Base-by-base conservation (phyloP, 2,797 vertebrate species). In the Periparus ater region DNA sequence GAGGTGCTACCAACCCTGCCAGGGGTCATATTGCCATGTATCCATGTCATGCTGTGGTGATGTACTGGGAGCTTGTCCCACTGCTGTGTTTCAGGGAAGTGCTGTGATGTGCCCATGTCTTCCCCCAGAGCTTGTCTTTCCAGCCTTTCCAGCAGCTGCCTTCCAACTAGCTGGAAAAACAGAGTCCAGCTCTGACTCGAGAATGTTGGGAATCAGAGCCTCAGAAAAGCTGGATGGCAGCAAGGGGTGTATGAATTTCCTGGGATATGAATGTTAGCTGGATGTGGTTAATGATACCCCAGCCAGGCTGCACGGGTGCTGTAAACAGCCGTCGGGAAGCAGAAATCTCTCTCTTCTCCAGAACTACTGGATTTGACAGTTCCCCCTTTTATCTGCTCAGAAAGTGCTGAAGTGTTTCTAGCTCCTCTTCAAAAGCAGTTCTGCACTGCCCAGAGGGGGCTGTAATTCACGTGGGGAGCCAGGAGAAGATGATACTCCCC, bases 391-490 rank as follows among this genome's bases (percentile, higher is more conserved):
- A 91, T 89, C 91, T 96, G 48, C 10, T 88, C 80, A 87, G 92
- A 91, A 93, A 95, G 72, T 91, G 95, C 94, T 95, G 93, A 94
- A 95, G 88, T 95, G 93, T 96, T 95, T 88, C 73, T 65, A 88
- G 89, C 88, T 78, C 62, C 79, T 95, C 89, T 95, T 96, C 93
- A 96, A 94, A 96, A 96, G 94, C 93, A 84, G 75, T 91, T 86
- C 90, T 95, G 94, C 88, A 87, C 94, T 96, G 83, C 96, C 94
- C 93, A 95, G 90, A 94, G 95, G 88, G 90, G 80, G 90, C 93
- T 95, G 94, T 63, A 85, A 93, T 77, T 96, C 91, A 91, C 30
- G 3, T 86, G 80, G 85, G 94, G 91, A 95, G 80, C 83, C 60
- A 73, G 90, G 70, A 79, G 55, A 76, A 88, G 79, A 79, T 36